phyloP scores from a whole-genome alignment of 2,797 vertebrate genomes.

The Cyclura pinguis region DNA sequence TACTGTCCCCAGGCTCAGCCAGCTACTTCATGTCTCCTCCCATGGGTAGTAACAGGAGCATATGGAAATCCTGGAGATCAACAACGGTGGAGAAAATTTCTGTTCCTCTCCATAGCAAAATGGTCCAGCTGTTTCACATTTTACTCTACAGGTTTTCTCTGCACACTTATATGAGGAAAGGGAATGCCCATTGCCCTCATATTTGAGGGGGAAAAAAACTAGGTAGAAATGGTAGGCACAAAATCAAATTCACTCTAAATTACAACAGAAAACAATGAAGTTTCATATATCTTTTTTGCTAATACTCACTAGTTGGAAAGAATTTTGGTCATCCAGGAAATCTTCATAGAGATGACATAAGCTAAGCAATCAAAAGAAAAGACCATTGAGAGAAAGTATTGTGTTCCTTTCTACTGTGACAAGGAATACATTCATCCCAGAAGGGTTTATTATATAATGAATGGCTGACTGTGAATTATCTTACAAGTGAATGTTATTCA shows the following conservation, averaged over 20 bases:
- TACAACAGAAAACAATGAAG: conserved; percentile 42
- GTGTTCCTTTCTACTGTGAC: conserved; percentile 27
- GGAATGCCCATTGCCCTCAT: not conserved
- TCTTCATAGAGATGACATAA: conserved; percentile 38
- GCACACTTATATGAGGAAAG: not conserved
- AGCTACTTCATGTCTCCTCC: too few relatives aligned
- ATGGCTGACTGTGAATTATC: conserved; percentile 18
- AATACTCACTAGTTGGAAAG: conserved; percentile 42
- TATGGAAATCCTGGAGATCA: too few relatives aligned
- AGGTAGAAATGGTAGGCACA: not conserved
- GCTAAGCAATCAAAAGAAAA: conserved; percentile 47
- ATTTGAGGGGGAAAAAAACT: not conserved
- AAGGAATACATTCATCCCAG: conserved; percentile 34
- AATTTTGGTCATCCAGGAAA: conserved; percentile 52
- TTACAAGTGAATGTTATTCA: conserved; percentile 15
- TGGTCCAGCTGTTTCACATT: too few relatives aligned
- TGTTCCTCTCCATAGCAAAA: too few relatives aligned
- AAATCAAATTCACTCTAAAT: conserved; percentile 2
- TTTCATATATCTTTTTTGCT: conserved; percentile 52
- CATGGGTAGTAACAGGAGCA: too few relatives aligned
- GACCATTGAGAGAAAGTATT: conserved; percentile 18
- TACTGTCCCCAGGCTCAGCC: too few relatives aligned
- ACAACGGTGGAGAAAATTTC: too few relatives aligned
- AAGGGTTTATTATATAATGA: conserved; percentile 12
- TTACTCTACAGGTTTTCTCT: not conserved